Base-by-base conservation (phyloP, 2,888 invertebrate genomes). In the Volucella bombylans region DNA sequence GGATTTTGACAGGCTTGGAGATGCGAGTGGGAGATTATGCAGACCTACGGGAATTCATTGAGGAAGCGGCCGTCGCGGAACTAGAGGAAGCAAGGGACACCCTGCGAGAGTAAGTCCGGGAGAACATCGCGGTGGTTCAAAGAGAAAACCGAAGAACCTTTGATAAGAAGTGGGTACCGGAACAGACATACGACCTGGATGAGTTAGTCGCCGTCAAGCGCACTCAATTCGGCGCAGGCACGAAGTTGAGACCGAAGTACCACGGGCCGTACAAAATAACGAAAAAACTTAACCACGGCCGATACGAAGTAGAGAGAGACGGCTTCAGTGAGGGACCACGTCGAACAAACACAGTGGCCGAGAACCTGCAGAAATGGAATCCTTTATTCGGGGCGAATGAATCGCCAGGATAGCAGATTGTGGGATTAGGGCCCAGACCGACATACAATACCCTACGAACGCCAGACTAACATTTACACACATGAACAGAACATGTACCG, bases 151-250 rank as follows among this genome's bases (percentile, higher is more conserved):
- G 50, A 2, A 77, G 18, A n/a, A 18, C 41, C 0, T 80, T 74
- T 45, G 50, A 81, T 18, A 71, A 18, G 11, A 49, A 49, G 10
- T n/a, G 80, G 31, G 45, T 41, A 49, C 47, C 62, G 3, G 82
- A 71, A 38, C 54, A 9, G 1, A 47, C 49, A 31, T 80, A 82
- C 52, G 12, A 14, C 8, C 10, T 64, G 15, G 45, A 54, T 18
- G 79, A 86, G 11, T n/a, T 82, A 15, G 72, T 86, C 50, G 80
- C 80, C 57, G 81, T 77, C 15, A 81, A 86, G 64, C 80, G 81
- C 10, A 80, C 80, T 1, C 83, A 81, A 38, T 78, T 71, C 49
- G 78, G 78, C 3, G 10, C 71, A 2, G 64, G 64, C 12, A 49
- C 82, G 39, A 80, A 77, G 12, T 45, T 77, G n/a, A 61, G 62